phyloP scores from a whole-genome alignment of 2,113 vertebrate genomes.

The Crotophaga sulcirostris region DNA sequence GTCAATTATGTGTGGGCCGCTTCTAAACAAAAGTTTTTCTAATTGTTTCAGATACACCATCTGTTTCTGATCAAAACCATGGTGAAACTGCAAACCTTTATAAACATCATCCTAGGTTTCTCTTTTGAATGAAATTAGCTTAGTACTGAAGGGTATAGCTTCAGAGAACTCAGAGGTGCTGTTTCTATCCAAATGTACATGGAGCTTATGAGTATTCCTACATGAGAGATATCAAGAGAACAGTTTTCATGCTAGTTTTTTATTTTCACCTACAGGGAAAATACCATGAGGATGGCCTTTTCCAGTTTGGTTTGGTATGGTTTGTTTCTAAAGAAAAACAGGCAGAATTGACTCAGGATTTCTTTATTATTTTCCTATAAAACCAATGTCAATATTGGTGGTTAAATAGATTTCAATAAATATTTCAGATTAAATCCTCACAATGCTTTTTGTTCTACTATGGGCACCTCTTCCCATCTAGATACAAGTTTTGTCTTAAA shows the following conservation, averaged over 20 bases:
- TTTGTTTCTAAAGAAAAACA: conserved; percentile 3
- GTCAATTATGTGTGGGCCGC: not conserved
- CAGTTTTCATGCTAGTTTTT: not conserved
- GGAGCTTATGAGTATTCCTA: not conserved
- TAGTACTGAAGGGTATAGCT: conserved; percentile 6
- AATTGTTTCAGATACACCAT: conserved; percentile 62
- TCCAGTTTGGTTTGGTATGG: not conserved
- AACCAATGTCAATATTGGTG: not conserved
- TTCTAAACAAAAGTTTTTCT: conserved; percentile 62
- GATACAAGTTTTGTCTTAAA: conserved; percentile 7
- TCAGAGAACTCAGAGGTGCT: conserved; percentile 21
- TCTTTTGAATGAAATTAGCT: conserved; percentile 35
- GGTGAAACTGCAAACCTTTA: conserved; percentile 34
- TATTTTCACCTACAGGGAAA: not conserved
- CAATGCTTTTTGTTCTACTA: not conserved
- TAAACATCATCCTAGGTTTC: conserved; percentile 38
- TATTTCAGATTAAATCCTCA: not conserved
- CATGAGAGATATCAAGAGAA: not conserved
- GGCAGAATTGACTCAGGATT: not conserved
- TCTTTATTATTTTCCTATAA: not conserved
- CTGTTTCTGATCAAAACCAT: conserved; percentile 60
- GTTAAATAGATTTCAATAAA: conserved; percentile 3
- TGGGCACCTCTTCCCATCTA: not conserved
- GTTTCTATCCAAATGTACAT: not conserved
- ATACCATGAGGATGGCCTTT: not conserved